Conservation (phyloP, 2,888 invertebrate genomes). For the Ichneumoninae sp. region DNA sequence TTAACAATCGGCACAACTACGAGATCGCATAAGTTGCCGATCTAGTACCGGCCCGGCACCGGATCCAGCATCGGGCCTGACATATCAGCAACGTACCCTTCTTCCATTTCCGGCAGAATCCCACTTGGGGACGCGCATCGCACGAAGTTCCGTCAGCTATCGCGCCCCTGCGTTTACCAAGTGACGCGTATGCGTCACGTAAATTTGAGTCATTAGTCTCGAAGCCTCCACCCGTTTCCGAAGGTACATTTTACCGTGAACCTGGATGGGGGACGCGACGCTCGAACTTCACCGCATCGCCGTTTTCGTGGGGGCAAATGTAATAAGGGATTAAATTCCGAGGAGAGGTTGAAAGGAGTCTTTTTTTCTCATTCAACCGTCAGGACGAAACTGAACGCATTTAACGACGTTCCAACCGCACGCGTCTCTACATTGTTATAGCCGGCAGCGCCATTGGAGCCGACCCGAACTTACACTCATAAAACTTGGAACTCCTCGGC, state of each 20-base stretch:
- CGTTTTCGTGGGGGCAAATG: not conserved
- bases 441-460: not conserved
- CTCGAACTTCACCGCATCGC: not conserved
- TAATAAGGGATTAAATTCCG: constrained; percentile 10
- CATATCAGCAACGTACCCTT: not conserved
- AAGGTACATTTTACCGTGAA: not conserved
- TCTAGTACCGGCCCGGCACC: too few relatives aligned
- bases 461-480: not conserved
- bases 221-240: not conserved
- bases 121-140: not conserved
- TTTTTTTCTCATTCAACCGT: constrained; percentile 3
- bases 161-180: not conserved
- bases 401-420: constrained; percentile 7
- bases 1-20: too few relatives aligned
- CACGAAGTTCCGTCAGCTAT: not conserved
- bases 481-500: not conserved
- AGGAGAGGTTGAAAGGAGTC: not conserved
- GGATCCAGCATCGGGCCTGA: too few relatives aligned
- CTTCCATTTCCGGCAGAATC: not conserved
- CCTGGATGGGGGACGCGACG: not conserved
- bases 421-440: constrained; percentile 2
- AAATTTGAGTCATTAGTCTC: not conserved
- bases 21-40: too few relatives aligned
- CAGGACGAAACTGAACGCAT: not conserved
- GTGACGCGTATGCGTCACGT: not conserved